Percentiles rank a stretch among this genome's conserved stretches.
These are phyloP conservation scores for Troides helena DNA, from an alignment of 2,888 invertebrate genomes.

Conservation along the genomic window DNA sequence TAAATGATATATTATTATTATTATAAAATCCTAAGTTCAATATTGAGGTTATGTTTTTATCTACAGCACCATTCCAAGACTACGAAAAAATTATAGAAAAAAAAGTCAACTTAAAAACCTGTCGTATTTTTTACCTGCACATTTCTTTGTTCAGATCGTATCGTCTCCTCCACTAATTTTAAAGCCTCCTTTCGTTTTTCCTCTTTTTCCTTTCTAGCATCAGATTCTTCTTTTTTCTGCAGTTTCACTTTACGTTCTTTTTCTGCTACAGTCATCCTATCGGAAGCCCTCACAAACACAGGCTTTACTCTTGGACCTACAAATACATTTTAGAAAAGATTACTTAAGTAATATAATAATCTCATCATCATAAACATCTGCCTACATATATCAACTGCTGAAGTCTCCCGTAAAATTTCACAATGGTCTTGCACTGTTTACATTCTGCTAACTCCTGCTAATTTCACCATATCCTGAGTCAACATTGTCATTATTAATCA, in stretches of 20 bases:
- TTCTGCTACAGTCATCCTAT: slow-evolving; percentile 97
- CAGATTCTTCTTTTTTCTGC: slow-evolving; percentile 91
- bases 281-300: slow-evolving; percentile 95
- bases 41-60: no score
- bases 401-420: no score
- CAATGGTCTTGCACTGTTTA: no score
- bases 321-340: slow-evolving; percentile 1
- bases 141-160: slow-evolving; percentile 88
- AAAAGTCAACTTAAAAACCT: neutral
- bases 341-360: neutral
- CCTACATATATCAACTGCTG: neutral
- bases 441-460: no score
- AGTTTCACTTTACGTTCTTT: slow-evolving; percentile 93
- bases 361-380: neutral
- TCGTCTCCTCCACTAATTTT: slow-evolving; percentile 93
- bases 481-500: no score
- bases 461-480: no score
- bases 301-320: slow-evolving; percentile 94
- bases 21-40: no score
- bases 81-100: neutral
- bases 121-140: slow-evolving; percentile 54
- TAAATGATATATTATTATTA: no score
- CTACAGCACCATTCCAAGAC: neutral
- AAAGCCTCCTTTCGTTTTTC: slow-evolving; percentile 93
- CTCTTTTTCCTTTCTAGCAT: slow-evolving; percentile 91